phyloP scores from a whole-genome alignment of 1,140 invertebrate genomes.

The Eriocheir sinensis region DNA sequence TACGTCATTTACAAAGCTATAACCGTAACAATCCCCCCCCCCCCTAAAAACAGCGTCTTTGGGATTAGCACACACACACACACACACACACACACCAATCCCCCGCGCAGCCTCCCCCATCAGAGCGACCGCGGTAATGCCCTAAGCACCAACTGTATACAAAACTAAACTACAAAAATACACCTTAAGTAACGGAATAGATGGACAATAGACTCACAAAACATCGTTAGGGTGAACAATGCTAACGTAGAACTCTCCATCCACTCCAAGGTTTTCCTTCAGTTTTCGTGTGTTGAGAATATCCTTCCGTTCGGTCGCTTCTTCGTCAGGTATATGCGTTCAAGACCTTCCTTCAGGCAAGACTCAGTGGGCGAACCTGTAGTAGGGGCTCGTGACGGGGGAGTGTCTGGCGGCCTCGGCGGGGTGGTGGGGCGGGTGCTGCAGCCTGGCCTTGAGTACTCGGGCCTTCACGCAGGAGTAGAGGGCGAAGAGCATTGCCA shows the following conservation, averaged over 20 bases:
- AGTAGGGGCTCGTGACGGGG: conserved; percentile 61
- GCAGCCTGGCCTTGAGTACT: conserved; percentile 50
- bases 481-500: conserved; percentile 86
- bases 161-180: neutral
- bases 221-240: neutral
- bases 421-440: conserved; percentile 49
- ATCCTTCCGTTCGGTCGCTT: neutral
- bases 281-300: too few relatives aligned
- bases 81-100: conserved; percentile 27
- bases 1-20: too few relatives aligned
- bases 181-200: neutral
- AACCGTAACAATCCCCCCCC: too few relatives aligned
- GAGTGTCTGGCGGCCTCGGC: conserved; percentile 51
- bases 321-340: neutral
- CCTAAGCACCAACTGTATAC: neutral
- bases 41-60: too few relatives aligned
- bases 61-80: conserved; percentile 6
- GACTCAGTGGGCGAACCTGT: conserved; percentile 66
- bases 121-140: neutral
- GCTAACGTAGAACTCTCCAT: neutral
- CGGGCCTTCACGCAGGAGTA: conserved; percentile 84
- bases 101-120: neutral
- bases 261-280: too few relatives aligned
- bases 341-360: neutral
- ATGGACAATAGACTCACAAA: too few relatives aligned